Base-by-base conservation (phyloP, 53 echinoderm and acorn worm genomes). In the Holothuria leucospilota region DNA sequence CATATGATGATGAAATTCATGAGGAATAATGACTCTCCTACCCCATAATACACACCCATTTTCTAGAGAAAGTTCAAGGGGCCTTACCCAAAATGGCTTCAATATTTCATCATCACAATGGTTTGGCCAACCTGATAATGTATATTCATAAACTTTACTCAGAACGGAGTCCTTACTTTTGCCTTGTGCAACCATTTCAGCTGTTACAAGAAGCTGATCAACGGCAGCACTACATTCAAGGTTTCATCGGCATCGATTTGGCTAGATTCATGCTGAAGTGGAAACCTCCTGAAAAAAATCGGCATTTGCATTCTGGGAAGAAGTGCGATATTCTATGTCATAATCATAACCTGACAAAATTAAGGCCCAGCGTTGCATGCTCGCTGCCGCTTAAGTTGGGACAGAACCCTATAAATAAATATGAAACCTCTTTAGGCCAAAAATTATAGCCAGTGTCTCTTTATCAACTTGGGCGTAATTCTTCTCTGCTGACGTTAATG, bases 351-450 rank as follows among this genome's bases (percentile, higher is more conserved):
- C 86, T 8, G 86, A 72, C 20, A 86, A 59, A 10, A 86, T 39
- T 29, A 86, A 38, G 2, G 86, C 86, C 86, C 85, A 85, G 34
- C 85, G 69, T 26, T 85, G 70, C 85, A 85, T 69, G 12, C 69
- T 46, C 26, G 85, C 86, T 51, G 86, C 86, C 16, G 86, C 86
- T 16, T 72, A 39, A 26, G 74, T 56, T 13, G 86, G 86, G 18
- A 86, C 73, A 10, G 27, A 52, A 72, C 86, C 73, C 20, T 71
- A 86, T 8, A 73, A 21, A 23, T 84, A 68, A 52, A 86, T 6
- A 73, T 86, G 71, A 38, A 86, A 86, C 56, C 73, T 86, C 60
- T 86, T 86, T 13, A 86, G 21, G 15, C 86, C 74, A 38, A 71
- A 86, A 20, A 86, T 86, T 8, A 86, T 86, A 8, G 86, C 86